A percentile compares a stretch with the other conserved stretches of the same genome.
These are phyloP conservation scores for Pseudopodoces humilis DNA, from an alignment of 2,113 vertebrate genomes.

Conservation along the genomic window DNA sequence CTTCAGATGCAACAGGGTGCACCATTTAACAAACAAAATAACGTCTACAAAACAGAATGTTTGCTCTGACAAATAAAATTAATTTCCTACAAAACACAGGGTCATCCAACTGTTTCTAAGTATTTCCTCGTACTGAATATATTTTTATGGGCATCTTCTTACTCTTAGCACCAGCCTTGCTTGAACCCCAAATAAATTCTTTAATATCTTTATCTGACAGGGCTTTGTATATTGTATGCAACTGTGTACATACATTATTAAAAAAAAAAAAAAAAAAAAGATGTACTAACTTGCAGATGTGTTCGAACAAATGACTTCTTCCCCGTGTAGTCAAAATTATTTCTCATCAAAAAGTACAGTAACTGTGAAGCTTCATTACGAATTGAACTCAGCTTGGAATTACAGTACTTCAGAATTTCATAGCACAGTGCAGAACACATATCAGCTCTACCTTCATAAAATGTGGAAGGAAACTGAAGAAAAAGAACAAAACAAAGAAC, in stretches of 20 bases:
- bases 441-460: constrained; percentile 95
- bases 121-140: neutral
- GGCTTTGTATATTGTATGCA: neutral
- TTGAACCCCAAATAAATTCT: neutral
- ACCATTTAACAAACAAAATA: neutral
- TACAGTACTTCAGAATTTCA: constrained; percentile 96
- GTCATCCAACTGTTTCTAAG: neutral
- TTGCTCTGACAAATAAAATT: neutral
- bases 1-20: neutral
- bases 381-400: constrained; percentile 96
- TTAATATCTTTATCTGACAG: neutral
- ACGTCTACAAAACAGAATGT: neutral
- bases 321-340: constrained; percentile 98
- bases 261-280: neutral
- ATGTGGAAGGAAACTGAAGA: constrained; percentile 90
- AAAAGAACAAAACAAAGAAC: neutral
- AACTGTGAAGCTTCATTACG: constrained; percentile 93
- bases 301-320: constrained; percentile 97
- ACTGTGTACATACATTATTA: neutral
- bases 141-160: neutral
- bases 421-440: constrained; percentile 98
- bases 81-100: neutral
- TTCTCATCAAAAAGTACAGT: constrained; percentile 98
- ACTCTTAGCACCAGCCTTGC: neutral
- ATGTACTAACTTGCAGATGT: constrained; percentile 86